Conservation (phyloP, 1,140 invertebrate species). For the Littorina saxatilis region DNA sequence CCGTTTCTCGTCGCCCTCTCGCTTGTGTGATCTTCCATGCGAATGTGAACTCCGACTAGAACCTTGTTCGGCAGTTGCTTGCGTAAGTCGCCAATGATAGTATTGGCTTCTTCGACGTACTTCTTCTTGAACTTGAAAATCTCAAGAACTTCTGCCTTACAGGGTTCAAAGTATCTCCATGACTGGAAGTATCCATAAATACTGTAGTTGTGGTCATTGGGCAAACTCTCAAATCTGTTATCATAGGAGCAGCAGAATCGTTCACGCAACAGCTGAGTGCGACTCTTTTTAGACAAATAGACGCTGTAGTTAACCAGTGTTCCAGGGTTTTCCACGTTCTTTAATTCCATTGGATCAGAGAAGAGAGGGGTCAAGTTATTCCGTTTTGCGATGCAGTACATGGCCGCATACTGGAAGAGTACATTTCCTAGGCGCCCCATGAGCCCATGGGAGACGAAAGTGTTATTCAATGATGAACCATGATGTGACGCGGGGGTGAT, state of each 20-base stretch:
- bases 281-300: background rate
- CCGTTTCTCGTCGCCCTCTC: background rate
- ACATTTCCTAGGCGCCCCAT: conserved; percentile 45
- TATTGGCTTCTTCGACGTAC: conserved; percentile 11
- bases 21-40: conserved; percentile 41
- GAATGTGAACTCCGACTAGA: conserved; percentile 48
- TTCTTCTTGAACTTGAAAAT: conserved; percentile 35
- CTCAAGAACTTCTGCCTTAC: conserved; percentile 20
- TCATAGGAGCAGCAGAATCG: background rate
- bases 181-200: conserved; percentile 46
- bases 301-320: background rate
- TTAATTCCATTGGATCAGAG: background rate
- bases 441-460: background rate
- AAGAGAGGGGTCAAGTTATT: conserved; percentile 40
- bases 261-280: background rate
- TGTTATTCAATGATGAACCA: too few relatives aligned
- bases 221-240: background rate
- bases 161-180: conserved; percentile 48
- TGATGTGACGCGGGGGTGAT: too few relatives aligned
- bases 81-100: conserved; percentile 8
- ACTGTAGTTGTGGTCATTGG: background rate
- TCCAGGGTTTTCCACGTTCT: background rate
- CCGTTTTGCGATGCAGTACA: conserved; percentile 43
- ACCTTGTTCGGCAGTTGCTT: background rate
- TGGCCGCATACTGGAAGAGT: conserved; percentile 58